These are phyloP conservation scores for Phrynocephalus vlangalii DNA, from an alignment of 2,797 vertebrate species.

Conservation along the genomic window DNA sequence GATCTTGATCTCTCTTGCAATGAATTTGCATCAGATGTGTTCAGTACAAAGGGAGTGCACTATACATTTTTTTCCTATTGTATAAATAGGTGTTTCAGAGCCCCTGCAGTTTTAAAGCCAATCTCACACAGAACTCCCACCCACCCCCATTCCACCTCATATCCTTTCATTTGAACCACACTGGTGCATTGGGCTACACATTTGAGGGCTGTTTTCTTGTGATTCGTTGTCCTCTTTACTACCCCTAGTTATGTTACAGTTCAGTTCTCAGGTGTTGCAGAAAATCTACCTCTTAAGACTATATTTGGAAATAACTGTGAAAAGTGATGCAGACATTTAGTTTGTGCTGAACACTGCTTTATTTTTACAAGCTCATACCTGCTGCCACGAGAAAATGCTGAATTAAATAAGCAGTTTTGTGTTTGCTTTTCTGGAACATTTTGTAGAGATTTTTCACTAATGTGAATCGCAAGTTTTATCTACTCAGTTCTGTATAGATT, in stretches of 20 bases:
- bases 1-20: slow-evolving; percentile 37
- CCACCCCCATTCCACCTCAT: background rate
- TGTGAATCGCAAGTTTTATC: slow-evolving; percentile 87
- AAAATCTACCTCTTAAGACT: slow-evolving; percentile 96
- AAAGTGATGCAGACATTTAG: slow-evolving; percentile 85
- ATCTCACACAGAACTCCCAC: slow-evolving; percentile 64
- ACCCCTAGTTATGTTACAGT: slow-evolving; percentile 83
- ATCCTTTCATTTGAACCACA: slow-evolving; percentile 39
- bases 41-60: background rate
- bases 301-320: slow-evolving; percentile 91
- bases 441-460: slow-evolving; percentile 94
- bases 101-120: slow-evolving; percentile 57
- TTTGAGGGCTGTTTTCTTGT: slow-evolving; percentile 63
- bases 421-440: slow-evolving; percentile 95
- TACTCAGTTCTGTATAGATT: slow-evolving; percentile 84
- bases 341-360: slow-evolving; percentile 86
- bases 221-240: slow-evolving; percentile 68
- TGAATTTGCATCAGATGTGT: slow-evolving; percentile 24
- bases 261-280: slow-evolving; percentile 93
- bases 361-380: slow-evolving; percentile 85
- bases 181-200: slow-evolving; percentile 48
- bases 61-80: slow-evolving; percentile 3
- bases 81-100: slow-evolving; percentile 1
- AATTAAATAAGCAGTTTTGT: slow-evolving; percentile 86
- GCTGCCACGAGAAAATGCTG: slow-evolving; percentile 85